These are phyloP conservation scores for Sphaerophoria taeniata DNA, from an alignment of 2,888 invertebrate species.

Conservation along the genomic window DNA sequence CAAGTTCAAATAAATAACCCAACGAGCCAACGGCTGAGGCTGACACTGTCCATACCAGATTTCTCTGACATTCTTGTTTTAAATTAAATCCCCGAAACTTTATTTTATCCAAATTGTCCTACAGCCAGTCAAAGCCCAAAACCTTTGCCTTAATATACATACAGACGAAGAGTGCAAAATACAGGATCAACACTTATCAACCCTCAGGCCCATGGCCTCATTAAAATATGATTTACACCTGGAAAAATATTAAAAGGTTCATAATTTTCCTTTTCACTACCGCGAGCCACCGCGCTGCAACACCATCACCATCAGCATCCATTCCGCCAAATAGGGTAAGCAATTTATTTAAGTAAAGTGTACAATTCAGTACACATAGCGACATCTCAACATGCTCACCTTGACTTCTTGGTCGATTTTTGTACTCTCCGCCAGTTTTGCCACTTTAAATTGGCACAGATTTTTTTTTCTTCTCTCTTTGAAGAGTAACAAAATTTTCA, in stretches of 20 bases:
- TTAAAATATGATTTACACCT: conserved; percentile 69
- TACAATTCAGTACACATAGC: neutral
- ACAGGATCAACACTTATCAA: conserved; percentile 56
- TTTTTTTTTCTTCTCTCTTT: conserved; percentile 17
- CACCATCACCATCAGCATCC: conserved; percentile 10
- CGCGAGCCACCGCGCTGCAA: neutral
- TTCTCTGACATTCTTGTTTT: neutral
- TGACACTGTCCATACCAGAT: neutral
- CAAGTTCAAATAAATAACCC: too few relatives aligned
- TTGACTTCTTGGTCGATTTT: conserved; percentile 54
- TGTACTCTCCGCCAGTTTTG: conserved; percentile 3
- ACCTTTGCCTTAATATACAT: neutral
- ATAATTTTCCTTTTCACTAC: conserved; percentile 31
- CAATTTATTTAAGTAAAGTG: conserved; percentile 25
- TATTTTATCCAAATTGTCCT: conserved; percentile 20
- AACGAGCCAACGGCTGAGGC: too few relatives aligned
- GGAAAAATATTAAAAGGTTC: conserved; percentile 58
- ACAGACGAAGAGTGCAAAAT: conserved; percentile 36
- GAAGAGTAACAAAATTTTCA: conserved; percentile 36
- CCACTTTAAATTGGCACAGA: conserved; percentile 54
- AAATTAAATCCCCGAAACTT: conserved; percentile 1
- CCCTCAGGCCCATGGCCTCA: conserved; percentile 54
- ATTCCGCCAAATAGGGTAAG: conserved; percentile 2
- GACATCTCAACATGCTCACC: conserved; percentile 42
- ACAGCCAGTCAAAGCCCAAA: conserved; percentile 26